Evolutionary conservation across 2,797 vertebrate genomes (phyloP).

Genomic region (Pipistrellus kuhlii): DNA sequence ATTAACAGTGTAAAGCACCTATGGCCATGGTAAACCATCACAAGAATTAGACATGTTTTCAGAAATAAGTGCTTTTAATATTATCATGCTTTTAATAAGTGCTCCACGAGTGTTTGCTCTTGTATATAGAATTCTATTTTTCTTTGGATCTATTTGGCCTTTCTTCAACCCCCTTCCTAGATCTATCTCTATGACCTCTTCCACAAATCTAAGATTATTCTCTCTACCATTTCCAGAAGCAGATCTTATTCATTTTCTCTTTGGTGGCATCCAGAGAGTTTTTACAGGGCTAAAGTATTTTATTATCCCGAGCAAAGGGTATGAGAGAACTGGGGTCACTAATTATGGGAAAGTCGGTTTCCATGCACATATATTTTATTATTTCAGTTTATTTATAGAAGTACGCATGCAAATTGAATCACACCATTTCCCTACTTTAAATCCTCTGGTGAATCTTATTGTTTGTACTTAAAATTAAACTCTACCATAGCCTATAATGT

Average conservation of each 20-base stretch:
- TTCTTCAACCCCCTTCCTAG: not conserved
- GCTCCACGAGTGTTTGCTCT: not conserved
- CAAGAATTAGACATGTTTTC: not conserved
- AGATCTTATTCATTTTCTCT: slow-evolving; percentile 7
- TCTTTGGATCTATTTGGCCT: not conserved
- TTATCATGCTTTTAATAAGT: not conserved
- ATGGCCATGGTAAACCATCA: not conserved
- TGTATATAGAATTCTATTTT: not conserved
- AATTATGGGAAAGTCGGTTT: not conserved
- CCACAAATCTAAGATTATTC: not conserved
- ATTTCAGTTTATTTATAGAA: slow-evolving; percentile 12
- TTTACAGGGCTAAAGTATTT: not conserved
- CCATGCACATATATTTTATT: not conserved
- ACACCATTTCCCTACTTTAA: not conserved
- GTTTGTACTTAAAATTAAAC: not conserved
- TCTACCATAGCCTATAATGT: not conserved
- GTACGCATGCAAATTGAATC: not conserved
- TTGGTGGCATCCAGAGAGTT: not conserved
- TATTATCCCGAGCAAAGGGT: not conserved
- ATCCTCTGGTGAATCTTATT: not conserved
- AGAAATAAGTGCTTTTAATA: not conserved
- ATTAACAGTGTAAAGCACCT: not conserved
- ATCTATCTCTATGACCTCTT: not conserved
- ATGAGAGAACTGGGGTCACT: not conserved
- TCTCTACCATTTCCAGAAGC: not conserved